A percentile compares a stretch with the other conserved stretches of the same genome.
Evolutionary conservation across 2,113 vertebrate genomes (phyloP).

Genomic region (Brachyhypopomus occidentalis): DNA sequence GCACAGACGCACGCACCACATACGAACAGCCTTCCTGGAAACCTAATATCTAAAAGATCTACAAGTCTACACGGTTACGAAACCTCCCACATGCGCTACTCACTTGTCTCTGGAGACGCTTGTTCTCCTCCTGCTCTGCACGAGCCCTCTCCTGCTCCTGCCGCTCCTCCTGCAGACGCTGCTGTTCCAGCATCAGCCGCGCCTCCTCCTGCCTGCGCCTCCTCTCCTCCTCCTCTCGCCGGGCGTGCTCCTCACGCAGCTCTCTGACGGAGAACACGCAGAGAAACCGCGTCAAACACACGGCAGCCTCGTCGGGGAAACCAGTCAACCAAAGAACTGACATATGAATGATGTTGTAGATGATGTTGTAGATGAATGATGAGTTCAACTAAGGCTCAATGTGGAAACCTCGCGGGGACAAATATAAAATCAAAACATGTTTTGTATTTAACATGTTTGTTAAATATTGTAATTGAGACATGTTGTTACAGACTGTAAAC

Average conservation of each 20-base stretch:
- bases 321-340: neutral
- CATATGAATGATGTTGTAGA: neutral
- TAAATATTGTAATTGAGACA: too few relatives aligned
- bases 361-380: too few relatives aligned
- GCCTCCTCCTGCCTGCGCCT: constrained; percentile 80
- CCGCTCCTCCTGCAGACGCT: constrained; percentile 71
- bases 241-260: constrained; percentile 80
- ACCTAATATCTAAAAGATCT: too few relatives aligned
- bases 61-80: too few relatives aligned
- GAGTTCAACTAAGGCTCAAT: too few relatives aligned
- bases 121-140: constrained; percentile 83
- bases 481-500: too few relatives aligned
- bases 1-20: too few relatives aligned
- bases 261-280: constrained; percentile 63
- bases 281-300: neutral
- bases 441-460: too few relatives aligned
- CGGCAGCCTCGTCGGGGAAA: too few relatives aligned
- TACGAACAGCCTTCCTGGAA: too few relatives aligned
- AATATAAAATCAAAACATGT: too few relatives aligned
- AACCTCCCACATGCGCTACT: neutral
- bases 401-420: too few relatives aligned
- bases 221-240: constrained; percentile 80
- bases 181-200: constrained; percentile 73
- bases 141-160: constrained; percentile 73
- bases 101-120: constrained; percentile 89